Evolutionary conservation across 2,888 invertebrate genomes (phyloP), one percentile per base, ranked within the genome.

Genomic region (Empis livida): DNA sequence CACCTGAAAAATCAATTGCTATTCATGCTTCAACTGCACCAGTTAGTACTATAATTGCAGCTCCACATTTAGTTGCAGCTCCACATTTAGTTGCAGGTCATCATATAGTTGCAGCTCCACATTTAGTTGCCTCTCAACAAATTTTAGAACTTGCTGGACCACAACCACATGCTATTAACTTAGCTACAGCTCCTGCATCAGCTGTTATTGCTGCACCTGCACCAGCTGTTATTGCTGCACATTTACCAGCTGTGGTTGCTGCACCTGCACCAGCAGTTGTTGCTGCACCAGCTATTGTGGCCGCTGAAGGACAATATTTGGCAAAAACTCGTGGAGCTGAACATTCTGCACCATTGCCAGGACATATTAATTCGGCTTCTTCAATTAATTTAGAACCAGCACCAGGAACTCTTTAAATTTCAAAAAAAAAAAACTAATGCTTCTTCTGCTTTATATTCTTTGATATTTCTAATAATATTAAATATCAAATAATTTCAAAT

Each of bases 321-420:
- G 70, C 70, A 45, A 68, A 69, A 35, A 71, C 63, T 43, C 64
- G 67, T 51, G 71, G 71, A 46, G 62, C 71, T 31, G 53, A 68
- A 8, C 71, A 71, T 52, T 61, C 64, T 32, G 71, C 71, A 44
- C 68, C 70, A 15, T 59, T 69, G 41, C 68, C 70, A 31, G 65
- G 68, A 56, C 71, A 71, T 53, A 43, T 43, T 15, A 42, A 47
- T 38, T 51, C 51, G 17, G 51, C 49, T 32, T 43, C 51, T 42
- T 45, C 50, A 20, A 60, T 71, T 51, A 71, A 71, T 57, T 62
- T 68, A 14, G 66, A 65, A 45, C 69, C 71, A 48, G 70, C 71
- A 32, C 68, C 71, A 53, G 70, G 71, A 59, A 70, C 71, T 41
- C 14, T 49, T 14, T 46, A 49, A 49, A 40, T n/a, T n/a, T n/a